These are phyloP conservation scores for Brachypalpus laphriformis DNA, from an alignment of 2,888 invertebrate species.

Conservation along the genomic window DNA sequence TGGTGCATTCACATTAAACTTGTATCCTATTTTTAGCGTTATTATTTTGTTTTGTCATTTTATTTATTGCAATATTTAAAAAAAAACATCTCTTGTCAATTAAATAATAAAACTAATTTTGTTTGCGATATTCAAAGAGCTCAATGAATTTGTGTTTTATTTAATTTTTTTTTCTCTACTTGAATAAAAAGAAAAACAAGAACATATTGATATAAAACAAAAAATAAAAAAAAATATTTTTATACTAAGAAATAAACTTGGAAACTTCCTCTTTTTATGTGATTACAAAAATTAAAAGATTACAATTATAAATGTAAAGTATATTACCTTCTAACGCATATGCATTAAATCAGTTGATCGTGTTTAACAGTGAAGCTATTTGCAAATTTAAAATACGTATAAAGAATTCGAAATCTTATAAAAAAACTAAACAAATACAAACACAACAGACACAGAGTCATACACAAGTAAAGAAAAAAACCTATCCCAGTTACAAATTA, in stretches of 20 bases:
- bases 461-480: conserved; percentile 14
- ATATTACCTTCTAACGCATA: conserved; percentile 69
- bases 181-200: conserved; percentile 22
- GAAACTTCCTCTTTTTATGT: conserved; percentile 74
- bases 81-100: conserved; percentile 66
- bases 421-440: conserved; percentile 28
- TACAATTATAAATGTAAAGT: conserved; percentile 69
- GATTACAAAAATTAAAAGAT: conserved; percentile 63
- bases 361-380: conserved; percentile 69
- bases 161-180: conserved; percentile 1
- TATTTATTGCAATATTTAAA: conserved; percentile 65
- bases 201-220: conserved; percentile 21
- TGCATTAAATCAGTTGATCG: conserved; percentile 67
- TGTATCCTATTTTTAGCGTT: conserved; percentile 63
- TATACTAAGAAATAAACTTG: conserved; percentile 70
- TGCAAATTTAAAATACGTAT: conserved; percentile 71
- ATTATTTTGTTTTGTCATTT: conserved; percentile 26
- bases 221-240: conserved; percentile 60
- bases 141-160: conserved; percentile 38
- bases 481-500: conserved; percentile 54
- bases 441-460: conserved; percentile 28
- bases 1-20: conserved; percentile 42
- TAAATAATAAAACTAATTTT: conserved; percentile 54
- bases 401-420: conserved; percentile 52
- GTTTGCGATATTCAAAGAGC: conserved; percentile 40